Evolutionary conservation across 2,113 vertebrate genomes (phyloP).

Genomic region (Chinchilla lanigera): DNA sequence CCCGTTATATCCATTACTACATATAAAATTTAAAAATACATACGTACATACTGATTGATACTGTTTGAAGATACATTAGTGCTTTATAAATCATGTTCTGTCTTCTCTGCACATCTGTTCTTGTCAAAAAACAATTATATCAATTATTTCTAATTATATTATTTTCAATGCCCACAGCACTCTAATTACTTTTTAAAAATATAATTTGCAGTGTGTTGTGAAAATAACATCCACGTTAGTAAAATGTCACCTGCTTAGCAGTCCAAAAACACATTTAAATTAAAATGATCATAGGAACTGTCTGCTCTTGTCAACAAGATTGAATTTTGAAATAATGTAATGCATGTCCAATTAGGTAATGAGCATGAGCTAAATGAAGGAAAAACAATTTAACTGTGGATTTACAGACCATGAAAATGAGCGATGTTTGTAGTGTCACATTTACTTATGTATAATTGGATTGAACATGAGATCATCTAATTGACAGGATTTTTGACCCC

Average conservation of each 20-base stretch:
- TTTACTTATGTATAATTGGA: constrained; percentile 4
- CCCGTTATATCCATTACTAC: not conserved
- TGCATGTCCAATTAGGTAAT: constrained; percentile 51
- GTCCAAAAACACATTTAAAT: constrained; percentile 61
- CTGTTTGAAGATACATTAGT: not conserved
- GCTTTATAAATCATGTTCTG: not conserved
- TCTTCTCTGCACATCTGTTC: constrained; percentile 8
- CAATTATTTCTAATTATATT: constrained; percentile 61
- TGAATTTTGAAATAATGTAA: constrained; percentile 56
- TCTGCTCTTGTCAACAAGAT: constrained; percentile 58
- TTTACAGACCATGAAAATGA: constrained; percentile 32
- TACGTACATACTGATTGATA: not conserved
- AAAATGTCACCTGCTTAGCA: constrained; percentile 24
- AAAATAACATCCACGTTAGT: constrained; percentile 48
- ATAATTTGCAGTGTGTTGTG: not conserved
- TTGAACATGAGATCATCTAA: not conserved
- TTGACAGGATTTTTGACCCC: not conserved
- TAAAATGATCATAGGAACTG: constrained; percentile 44
- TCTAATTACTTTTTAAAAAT: constrained; percentile 18
- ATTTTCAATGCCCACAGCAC: not conserved
- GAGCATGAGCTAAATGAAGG: constrained; percentile 25
- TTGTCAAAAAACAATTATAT: constrained; percentile 46
- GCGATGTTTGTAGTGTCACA: not conserved
- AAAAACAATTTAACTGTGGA: constrained; percentile 45
- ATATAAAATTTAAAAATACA: not conserved